Base-by-base conservation (phyloP, 2,113 vertebrate genomes). In the Toxostoma redivivum region DNA sequence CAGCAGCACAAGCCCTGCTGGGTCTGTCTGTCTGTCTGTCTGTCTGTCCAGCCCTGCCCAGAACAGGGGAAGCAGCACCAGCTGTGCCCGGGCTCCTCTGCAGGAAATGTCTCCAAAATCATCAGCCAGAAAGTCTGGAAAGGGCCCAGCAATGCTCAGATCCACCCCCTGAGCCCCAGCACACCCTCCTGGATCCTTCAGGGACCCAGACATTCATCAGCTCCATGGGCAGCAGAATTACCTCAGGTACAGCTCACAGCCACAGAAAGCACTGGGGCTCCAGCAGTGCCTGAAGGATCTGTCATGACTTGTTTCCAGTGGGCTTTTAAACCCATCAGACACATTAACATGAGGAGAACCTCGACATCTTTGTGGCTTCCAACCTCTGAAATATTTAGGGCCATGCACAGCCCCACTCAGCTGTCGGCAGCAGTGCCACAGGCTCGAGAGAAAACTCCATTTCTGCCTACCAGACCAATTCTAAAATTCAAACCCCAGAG, bases 301-400 rank as follows among this genome's bases (percentile, higher is more conserved):
- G 20, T 3, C 61, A 74, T 53, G 40, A 38, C 69, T 95, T 22
- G 8, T 60, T 83, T 95, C 89, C 84, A 79, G 33, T 15, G 57
- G 74, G 74, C 81, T 89, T 81, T 91, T 53, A 82, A 90, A 84
- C 78, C 56, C 56, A 91, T 53, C 62, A 84, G 76, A 66, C 81
- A 74, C 89, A 76, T 86, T 48, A 91, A 79, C 50, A 42, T 19
- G 24, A 86, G 86, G 60, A 90, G 51, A 93, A 94, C 86, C 83
- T 92, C 81, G 16, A 48, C 25, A 13, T 76, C 76, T 56, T 83
- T 89, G 87, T 87, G 81, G 89, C 60, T 91, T 94, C 80, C 51
- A 37, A 2, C n/a, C 69, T 77, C 80, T 83, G 44, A 80, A 90
- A 54, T 71, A 89, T 73, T 94, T 48, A 88, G 60, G 50, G 79